Percentiles rank a stretch among this genome's conserved stretches.
Conservation (phyloP, 2,797 vertebrate species). For the Oreochromis grahami region DNA sequence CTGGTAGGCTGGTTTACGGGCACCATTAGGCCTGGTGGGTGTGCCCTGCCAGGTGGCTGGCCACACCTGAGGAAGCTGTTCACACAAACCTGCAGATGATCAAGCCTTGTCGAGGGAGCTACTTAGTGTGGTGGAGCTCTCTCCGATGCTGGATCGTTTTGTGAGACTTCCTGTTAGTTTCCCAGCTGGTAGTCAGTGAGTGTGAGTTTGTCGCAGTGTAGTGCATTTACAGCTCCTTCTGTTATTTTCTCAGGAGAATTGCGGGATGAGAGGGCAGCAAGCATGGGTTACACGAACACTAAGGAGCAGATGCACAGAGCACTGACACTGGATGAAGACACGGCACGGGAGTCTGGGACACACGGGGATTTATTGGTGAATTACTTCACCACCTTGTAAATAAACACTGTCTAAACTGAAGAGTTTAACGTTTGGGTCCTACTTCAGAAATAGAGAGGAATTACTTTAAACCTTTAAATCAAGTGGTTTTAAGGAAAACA, state of each 20-base stretch:
- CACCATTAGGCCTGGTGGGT: background rate
- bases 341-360: background rate
- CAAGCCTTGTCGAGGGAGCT: rapidly evolving
- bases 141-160: rapidly evolving
- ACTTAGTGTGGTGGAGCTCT: rapidly evolving
- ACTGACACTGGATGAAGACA: background rate
- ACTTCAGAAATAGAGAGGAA: background rate
- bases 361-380: rapidly evolving
- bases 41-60: background rate
- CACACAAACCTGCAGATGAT: background rate
- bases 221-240: rapidly evolving
- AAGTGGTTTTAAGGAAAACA: background rate
- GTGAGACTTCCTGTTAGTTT: background rate
- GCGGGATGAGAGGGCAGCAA: rapidly evolving
- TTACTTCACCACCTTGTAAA: background rate
- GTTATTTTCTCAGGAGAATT: background rate
- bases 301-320: rapidly evolving
- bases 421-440: rapidly evolving
- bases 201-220: background rate
- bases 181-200: background rate
- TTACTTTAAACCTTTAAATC: background rate
- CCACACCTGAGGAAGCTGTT: background rate
- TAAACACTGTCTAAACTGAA: background rate
- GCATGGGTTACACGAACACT: rapidly evolving
- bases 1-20: background rate